Percentiles rank a stretch among this genome's conserved stretches.
Conservation (phyloP, 2,888 invertebrate genomes). For the Pollenia amentaria region DNA sequence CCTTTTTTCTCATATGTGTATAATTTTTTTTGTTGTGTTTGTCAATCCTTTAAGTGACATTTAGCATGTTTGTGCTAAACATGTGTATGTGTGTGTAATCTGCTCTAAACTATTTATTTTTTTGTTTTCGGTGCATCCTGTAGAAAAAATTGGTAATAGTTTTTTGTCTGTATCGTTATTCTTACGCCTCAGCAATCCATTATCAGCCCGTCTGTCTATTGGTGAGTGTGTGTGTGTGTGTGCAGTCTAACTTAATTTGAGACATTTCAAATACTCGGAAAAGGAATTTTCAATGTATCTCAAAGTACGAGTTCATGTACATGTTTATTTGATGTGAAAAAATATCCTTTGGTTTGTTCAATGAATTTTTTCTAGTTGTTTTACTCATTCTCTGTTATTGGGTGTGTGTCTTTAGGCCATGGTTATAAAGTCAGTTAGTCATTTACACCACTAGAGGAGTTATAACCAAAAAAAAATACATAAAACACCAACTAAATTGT, state of each 20-base stretch:
- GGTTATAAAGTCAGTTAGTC: constrained; percentile 70
- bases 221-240: not conserved
- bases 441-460: constrained; percentile 65
- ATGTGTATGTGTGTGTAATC: constrained; percentile 9
- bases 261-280: constrained; percentile 82
- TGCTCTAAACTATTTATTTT: constrained; percentile 45
- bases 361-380: constrained; percentile 26
- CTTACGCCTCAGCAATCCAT: constrained; percentile 49
- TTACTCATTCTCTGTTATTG: constrained; percentile 47
- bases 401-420: constrained; percentile 71
- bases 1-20: not conserved
- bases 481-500: constrained; percentile 51
- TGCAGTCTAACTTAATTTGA: constrained; percentile 83
- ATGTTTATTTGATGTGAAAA: constrained; percentile 61
- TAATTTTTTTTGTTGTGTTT: not conserved
- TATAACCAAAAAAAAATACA: constrained; percentile 43
- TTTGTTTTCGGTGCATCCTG: not conserved
- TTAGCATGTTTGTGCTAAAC: constrained; percentile 30
- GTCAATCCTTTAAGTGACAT: constrained; percentile 64
- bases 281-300: constrained; percentile 75
- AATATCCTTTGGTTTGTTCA: constrained; percentile 65
- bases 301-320: constrained; percentile 33
- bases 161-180: constrained; percentile 38
- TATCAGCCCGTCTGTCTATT: constrained; percentile 14
- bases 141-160: constrained; percentile 47